phyloP scores from a whole-genome alignment of 2,113 vertebrate genomes.

The Aplodontia rufa region DNA sequence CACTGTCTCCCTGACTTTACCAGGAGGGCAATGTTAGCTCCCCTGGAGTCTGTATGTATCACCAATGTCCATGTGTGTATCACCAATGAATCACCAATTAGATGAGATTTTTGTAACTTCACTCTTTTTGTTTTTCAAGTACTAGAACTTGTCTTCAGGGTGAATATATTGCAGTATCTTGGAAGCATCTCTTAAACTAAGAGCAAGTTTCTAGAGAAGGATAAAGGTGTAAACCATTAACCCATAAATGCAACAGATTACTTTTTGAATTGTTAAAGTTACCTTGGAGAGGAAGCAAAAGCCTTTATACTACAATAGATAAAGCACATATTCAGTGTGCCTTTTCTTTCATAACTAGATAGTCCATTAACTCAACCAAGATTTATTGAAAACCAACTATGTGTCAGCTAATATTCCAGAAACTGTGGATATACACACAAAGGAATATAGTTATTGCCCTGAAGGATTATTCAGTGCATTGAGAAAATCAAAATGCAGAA shows the following conservation, averaged over 20 bases:
- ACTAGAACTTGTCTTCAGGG: not conserved
- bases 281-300: not conserved
- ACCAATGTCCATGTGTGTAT: too few species aligned
- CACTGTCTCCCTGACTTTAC: not conserved
- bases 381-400: not conserved
- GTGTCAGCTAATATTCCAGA: not conserved
- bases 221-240: not conserved
- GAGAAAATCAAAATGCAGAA: not conserved
- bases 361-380: not conserved
- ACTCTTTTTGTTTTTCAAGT: not conserved
- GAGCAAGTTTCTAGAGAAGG: not conserved
- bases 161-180: not conserved
- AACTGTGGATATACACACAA: not conserved
- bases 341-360: not conserved
- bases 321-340: not conserved
- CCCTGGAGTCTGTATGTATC: not conserved
- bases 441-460: not conserved
- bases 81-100: too few species aligned
- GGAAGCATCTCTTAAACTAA: not conserved
- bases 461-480: not conserved
- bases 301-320: not conserved
- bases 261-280: not conserved
- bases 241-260: not conserved
- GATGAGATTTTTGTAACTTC: not conserved
- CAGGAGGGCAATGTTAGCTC: not conserved